Base-by-base conservation (phyloP, 2,797 vertebrate species). In the Characodon lateralis region DNA sequence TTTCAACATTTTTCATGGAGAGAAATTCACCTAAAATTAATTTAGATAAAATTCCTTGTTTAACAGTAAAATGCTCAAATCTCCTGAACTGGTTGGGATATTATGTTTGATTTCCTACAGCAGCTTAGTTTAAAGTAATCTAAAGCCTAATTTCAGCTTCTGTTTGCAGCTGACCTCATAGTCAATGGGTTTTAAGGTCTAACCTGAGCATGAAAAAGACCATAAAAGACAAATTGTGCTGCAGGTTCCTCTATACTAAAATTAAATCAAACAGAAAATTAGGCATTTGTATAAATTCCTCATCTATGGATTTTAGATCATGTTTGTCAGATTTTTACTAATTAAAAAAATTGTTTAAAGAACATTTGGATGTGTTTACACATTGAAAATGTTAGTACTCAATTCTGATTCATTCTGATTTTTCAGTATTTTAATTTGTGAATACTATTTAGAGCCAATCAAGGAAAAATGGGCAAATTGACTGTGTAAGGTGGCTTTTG, bases 81-180 rank as follows among this genome's bases (percentile, higher is more conserved):
- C 26, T 73, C 31, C 14, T 5, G 51, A 73, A 77, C 41, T 51
- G 5, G 50, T 31, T 73, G 41, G 26, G 18, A 48, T 74, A 72
- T 68, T 18, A 65, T 73, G 28, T 78, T 65, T 65, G 70, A 77
- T 69, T n/a, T 24, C 73, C 78, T 72, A 76, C 76, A 78, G 63
- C 28, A 66, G 78, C 73, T 72, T 51, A 2, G 20, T 78, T 63
- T 71, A 63, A 65, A 22, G 77, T 2, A 35, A 80, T 73, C 50
- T 75, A 79, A 58, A 68, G 83, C 70, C 0, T 61, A 14, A 41
- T 71, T 71, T 35, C 71, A 26, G 66, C 51, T 69, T 24, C 66
- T 51, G 63, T 77, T 58, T 79, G 3, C 83, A 83, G 72, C 77
- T 31, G 58, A 78, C 69, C 73, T 82, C 75, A 78, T 88, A 78